Evolutionary conservation across 2,113 vertebrate genomes (phyloP), one percentile per base, ranked within the genome.

Genomic region (Benitochromis conjunctus): DNA sequence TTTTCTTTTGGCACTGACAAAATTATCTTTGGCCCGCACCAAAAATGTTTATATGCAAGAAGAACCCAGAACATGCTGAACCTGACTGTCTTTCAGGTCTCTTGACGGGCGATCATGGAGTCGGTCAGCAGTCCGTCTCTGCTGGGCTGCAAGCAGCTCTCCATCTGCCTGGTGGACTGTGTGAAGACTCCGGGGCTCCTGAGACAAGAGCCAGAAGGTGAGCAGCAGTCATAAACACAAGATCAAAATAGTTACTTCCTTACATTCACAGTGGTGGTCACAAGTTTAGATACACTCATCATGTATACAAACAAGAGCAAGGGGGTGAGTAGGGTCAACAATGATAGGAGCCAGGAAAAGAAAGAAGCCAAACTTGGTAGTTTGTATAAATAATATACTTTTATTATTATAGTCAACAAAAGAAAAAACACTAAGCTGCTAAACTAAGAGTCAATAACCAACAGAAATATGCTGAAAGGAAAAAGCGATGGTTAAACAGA

Each of bases 391-490:
- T 36, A 36, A 64, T 64, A n/a, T 7, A 9, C 5, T 36, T 64
- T 64, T 64, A 64, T 64, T 64, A 0, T 0, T 64, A n/a, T 64
- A 12, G 60, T 36, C 9, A 36, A 64, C n/a, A 36, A 34, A 62
- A 4, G 5, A 11, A 34, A 62, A 36, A n/a, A 7, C 7, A 5
- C 31, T 62, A 62, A 7, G 31, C 31, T 31, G 31, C 4, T 31
- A 31, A 5, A 12, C 5, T 62, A 26, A 62, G 31, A 62, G 58
- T n/a, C 58, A n/a, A 18, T 62, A 62, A 12, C 18, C 31, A 62
- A 62, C 18, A 62, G 18, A 62, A 36, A 62, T 0, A 11, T 0
- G 0, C 0, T 62, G 36, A 62, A 62, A 62, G 2, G 36, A 19
- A 29, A 62, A 19, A 19, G 31, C 36, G 18, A 62, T 62, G 1